phyloP scores from a whole-genome alignment of 1,140 invertebrate species.

The Drosophila arawakana region DNA sequence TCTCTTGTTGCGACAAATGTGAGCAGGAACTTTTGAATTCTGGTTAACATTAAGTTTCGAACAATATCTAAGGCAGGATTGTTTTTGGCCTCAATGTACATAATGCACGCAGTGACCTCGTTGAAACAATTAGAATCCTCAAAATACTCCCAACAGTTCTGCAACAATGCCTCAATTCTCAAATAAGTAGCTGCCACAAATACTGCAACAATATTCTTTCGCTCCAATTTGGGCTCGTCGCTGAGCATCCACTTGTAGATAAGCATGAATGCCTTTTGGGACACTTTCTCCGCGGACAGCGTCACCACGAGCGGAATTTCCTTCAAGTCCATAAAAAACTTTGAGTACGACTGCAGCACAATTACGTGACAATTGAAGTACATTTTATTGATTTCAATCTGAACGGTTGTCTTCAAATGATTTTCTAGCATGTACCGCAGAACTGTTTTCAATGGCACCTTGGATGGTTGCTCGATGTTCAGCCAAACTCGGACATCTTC shows the following conservation, averaged over 20 bases:
- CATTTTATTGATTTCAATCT: slow-evolving; percentile 68
- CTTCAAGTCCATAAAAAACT: slow-evolving; percentile 61
- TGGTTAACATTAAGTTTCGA: slow-evolving; percentile 88
- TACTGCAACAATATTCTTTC: slow-evolving; percentile 88
- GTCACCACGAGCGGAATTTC: slow-evolving; percentile 38
- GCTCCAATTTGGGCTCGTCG: slow-evolving; percentile 87
- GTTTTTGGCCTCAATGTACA: slow-evolving; percentile 87
- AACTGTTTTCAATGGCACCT: slow-evolving; percentile 42
- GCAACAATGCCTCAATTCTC: slow-evolving; percentile 89
- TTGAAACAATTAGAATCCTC: slow-evolving; percentile 87
- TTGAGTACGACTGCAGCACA: slow-evolving; percentile 74
- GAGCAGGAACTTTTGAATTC: slow-evolving; percentile 90
- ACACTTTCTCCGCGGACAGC: slow-evolving; percentile 79
- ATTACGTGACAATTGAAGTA: slow-evolving; percentile 75
- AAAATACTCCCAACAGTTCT: slow-evolving; percentile 91
- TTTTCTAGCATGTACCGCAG: slow-evolving; percentile 69
- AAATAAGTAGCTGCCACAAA: slow-evolving; percentile 89
- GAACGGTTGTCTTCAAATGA: slow-evolving; percentile 65
- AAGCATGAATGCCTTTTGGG: slow-evolving; percentile 87
- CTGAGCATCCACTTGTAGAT: slow-evolving; percentile 93
- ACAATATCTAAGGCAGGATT: slow-evolving; percentile 72
- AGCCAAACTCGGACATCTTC: slow-evolving; percentile 59
- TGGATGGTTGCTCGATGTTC: slow-evolving; percentile 52
- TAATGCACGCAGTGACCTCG: slow-evolving; percentile 88
- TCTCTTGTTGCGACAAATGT: slow-evolving; percentile 89